A percentile compares a stretch with the other conserved stretches of the same genome.
phyloP scores from a whole-genome alignment of 2,113 vertebrate genomes.

The Camarhynchus parvulus region DNA sequence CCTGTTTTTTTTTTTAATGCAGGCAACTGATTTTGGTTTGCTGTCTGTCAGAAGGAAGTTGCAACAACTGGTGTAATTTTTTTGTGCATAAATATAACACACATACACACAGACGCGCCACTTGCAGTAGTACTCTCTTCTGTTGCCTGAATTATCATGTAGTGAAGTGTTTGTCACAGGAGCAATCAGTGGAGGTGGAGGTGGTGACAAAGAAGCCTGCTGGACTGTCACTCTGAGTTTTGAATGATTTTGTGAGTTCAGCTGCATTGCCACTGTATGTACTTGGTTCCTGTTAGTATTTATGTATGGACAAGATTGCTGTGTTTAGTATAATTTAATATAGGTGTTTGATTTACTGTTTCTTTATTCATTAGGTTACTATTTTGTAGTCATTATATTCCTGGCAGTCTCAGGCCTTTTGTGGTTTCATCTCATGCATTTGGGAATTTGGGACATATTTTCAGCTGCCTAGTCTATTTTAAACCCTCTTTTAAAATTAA shows the following conservation, averaged over 20 bases:
- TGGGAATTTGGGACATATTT: constrained; percentile 12
- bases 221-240: not conserved
- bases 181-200: not conserved
- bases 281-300: not conserved
- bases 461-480: constrained; percentile 6
- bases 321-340: not conserved
- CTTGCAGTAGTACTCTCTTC: not conserved
- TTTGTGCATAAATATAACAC: not conserved
- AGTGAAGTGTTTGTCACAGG: not conserved
- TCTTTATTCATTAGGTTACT: not conserved
- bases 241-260: not conserved
- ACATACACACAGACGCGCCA: accelerated
- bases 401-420: not conserved
- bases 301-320: not conserved
- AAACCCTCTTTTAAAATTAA: not conserved
- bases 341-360: not conserved
- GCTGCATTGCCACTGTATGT: not conserved
- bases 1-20: not conserved
- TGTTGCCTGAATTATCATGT: not conserved
- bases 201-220: not conserved
- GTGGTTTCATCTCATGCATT: not conserved
- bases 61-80: not conserved
- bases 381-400: not conserved
- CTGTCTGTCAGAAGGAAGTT: not conserved
- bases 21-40: not conserved